A percentile compares a stretch with the other conserved stretches of the same genome.
These are phyloP conservation scores for Chromobotia macracanthus DNA, from an alignment of 2,797 vertebrate genomes.

Conservation along the genomic window DNA sequence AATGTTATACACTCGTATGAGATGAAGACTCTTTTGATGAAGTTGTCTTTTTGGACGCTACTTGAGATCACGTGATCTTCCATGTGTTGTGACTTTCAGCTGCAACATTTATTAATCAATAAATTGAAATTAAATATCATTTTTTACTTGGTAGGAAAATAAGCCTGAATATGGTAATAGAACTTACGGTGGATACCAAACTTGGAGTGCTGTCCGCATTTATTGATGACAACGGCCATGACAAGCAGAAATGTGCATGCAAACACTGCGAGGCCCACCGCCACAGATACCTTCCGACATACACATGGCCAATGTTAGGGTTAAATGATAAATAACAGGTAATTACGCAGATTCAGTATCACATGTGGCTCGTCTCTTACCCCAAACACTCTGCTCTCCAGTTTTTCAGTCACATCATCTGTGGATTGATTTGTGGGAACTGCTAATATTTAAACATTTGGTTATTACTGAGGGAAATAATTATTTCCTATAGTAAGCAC, in stretches of 20 bases:
- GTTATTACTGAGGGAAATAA: not conserved
- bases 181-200: conserved; percentile 93
- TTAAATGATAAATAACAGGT: not conserved
- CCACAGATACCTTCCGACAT: conserved; percentile 84
- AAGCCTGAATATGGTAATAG: not conserved
- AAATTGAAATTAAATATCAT: too few species aligned
- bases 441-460: conserved; percentile 52
- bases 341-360: not conserved
- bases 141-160: not conserved
- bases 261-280: conserved; percentile 86
- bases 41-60: too few species aligned
- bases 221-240: conserved; percentile 84
- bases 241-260: conserved; percentile 86
- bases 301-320: not conserved
- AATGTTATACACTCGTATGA: too few species aligned
- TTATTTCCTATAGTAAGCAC: not conserved
- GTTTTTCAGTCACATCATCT: conserved; percentile 72
- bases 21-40: too few species aligned
- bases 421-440: conserved; percentile 69
- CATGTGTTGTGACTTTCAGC: too few species aligned
- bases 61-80: too few species aligned
- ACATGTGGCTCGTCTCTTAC: conserved; percentile 58
- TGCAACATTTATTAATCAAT: too few species aligned
- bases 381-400: conserved; percentile 75
- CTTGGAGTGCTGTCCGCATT: conserved; percentile 89